Evolutionary conservation across 2,797 vertebrate genomes (phyloP).

Genomic region (Myotis findleyi): DNA sequence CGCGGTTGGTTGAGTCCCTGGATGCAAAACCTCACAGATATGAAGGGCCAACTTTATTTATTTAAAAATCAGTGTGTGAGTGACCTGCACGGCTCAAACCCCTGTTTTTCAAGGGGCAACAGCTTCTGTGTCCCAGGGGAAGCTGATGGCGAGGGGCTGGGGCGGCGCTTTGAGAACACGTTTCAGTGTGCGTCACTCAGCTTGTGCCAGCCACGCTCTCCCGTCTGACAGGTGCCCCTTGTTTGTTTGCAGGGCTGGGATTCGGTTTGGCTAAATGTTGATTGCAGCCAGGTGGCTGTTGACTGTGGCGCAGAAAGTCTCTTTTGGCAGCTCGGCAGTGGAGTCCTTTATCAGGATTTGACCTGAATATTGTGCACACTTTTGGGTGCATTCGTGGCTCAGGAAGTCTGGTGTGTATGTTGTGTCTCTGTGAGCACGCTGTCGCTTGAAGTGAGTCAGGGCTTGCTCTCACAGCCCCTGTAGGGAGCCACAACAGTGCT

Average conservation of each 20-base stretch:
- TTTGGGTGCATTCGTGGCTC: neutral
- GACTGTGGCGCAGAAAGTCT: neutral
- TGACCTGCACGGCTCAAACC: neutral
- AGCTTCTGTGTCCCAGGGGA: too few species aligned
- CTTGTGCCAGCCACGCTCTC: too few species aligned
- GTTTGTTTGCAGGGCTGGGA: neutral
- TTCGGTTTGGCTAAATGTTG: neutral
- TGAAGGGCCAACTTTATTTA: neutral
- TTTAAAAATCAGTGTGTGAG: neutral
- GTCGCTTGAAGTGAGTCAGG: neutral
- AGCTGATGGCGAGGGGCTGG: too few species aligned
- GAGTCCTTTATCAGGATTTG: conserved; percentile 11
- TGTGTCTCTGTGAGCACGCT: neutral
- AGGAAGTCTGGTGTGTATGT: neutral
- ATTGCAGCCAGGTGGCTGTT: neutral
- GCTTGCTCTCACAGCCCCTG: neutral
- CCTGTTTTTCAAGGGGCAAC: neutral
- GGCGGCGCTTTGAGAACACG: neutral
- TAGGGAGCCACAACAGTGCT: neutral
- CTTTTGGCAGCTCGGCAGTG: neutral
- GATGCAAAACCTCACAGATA: neutral
- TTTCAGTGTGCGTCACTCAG: neutral
- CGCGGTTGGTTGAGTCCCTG: neutral
- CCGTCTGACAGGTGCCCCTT: neutral
- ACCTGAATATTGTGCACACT: neutral